These are phyloP conservation scores for Lithophane semibrunnea DNA, from an alignment of 2,888 invertebrate genomes.

Conservation along the genomic window DNA sequence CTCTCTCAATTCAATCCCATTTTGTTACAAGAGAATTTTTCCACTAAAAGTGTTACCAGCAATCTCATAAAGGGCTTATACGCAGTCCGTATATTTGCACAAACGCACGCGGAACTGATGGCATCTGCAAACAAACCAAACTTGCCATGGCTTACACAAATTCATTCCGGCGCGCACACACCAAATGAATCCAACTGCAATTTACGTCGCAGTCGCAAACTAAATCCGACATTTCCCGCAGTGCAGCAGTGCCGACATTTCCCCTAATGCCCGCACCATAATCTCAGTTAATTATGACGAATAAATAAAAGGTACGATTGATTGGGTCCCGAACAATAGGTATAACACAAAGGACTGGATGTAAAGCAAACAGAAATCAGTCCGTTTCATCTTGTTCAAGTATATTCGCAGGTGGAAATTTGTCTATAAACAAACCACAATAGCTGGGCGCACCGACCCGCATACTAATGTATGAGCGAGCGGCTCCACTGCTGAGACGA, in stretches of 20 bases:
- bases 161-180: conserved; percentile 47
- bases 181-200: conserved; percentile 52
- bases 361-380: conserved; percentile 76
- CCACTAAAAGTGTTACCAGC: background rate
- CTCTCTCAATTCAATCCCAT: background rate
- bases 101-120: conserved; percentile 42
- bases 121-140: conserved; percentile 45
- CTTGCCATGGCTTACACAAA: conserved; percentile 46
- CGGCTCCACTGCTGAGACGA: conserved; percentile 62
- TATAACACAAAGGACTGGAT: conserved; percentile 60
- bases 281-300: conserved; percentile 62
- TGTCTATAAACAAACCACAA: conserved; percentile 81
- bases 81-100: conserved; percentile 12
- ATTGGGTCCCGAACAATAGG: conserved; percentile 61
- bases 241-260: conserved; percentile 9
- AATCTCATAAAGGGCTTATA: background rate
- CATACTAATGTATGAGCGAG: conserved; percentile 74
- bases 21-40: background rate
- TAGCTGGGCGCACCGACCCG: conserved; percentile 72
- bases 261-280: conserved; percentile 43
- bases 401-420: conserved; percentile 79
- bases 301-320: conserved; percentile 67
- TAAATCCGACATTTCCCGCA: conserved; percentile 24
- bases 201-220: conserved; percentile 38
- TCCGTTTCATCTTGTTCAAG: conserved; percentile 68